phyloP scores from a whole-genome alignment of 2,113 vertebrate genomes.

The Dermatemys mawii region DNA sequence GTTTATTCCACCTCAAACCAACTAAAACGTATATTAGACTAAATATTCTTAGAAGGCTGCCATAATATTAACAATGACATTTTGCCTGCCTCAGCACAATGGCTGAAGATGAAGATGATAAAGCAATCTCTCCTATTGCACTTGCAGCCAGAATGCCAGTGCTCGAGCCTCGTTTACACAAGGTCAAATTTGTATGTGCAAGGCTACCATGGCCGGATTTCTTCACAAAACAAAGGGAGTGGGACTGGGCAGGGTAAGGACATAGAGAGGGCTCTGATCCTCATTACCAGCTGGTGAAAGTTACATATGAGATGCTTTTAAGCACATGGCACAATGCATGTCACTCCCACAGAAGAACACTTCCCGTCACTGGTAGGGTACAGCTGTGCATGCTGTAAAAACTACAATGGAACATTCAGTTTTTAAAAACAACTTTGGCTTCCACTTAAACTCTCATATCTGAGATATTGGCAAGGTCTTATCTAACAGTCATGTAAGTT shows the following conservation, averaged over 20 bases:
- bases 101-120: neutral
- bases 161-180: neutral
- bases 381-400: neutral
- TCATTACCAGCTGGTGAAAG: neutral
- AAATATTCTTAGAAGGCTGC: neutral
- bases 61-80: neutral
- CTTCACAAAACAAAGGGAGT: neutral
- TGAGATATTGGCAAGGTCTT: neutral
- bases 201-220: neutral
- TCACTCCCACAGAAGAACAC: neutral
- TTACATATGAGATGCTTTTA: neutral
- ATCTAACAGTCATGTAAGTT: neutral
- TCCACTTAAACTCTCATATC: neutral
- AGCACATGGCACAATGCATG: neutral
- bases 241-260: neutral
- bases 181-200: rapidly evolving
- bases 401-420: neutral
- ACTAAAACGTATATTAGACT: neutral
- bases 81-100: neutral
- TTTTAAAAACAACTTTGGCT: neutral
- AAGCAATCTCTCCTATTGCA: neutral
- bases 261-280: neutral
- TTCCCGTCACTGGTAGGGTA: neutral
- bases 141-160: neutral
- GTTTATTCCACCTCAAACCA: neutral